A percentile compares a stretch with the other conserved stretches of the same genome.
These are phyloP conservation scores for Gadopsis bispinosus DNA, from an alignment of 2,797 vertebrate genomes.

Conservation along the genomic window DNA sequence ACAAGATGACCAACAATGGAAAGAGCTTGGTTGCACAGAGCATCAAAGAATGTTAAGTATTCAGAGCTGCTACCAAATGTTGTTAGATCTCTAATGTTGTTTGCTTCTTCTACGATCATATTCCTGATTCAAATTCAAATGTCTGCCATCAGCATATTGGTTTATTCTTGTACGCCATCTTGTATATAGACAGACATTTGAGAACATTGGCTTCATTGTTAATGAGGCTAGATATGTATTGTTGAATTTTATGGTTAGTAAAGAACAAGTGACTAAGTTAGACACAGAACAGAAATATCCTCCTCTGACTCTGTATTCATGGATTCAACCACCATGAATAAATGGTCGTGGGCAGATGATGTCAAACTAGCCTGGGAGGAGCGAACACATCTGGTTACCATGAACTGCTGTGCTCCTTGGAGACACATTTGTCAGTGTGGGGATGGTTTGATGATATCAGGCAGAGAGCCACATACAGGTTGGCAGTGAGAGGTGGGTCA, in stretches of 20 bases:
- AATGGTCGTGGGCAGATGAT: not conserved
- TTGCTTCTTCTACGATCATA: too few relatives aligned
- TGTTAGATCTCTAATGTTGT: too few relatives aligned
- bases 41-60: not conserved
- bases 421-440: conserved; percentile 46
- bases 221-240: not conserved
- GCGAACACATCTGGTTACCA: conserved; percentile 37
- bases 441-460: conserved; percentile 37
- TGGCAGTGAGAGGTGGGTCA: conserved; percentile 30
- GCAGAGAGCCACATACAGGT: conserved; percentile 41
- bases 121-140: not conserved
- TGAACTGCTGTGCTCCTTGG: conserved; percentile 31
- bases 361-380: conserved; percentile 26
- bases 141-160: too few relatives aligned
- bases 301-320: not conserved
- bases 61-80: not conserved
- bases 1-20: not conserved
- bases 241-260: not conserved
- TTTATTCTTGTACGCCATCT: not conserved
- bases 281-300: not conserved
- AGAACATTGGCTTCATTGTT: not conserved
- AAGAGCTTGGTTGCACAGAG: not conserved
- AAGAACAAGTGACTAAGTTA: not conserved
- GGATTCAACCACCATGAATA: not conserved
- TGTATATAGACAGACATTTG: not conserved